Conservation (phyloP, 2,797 vertebrate species). For the Epinephelus malabaricus region DNA sequence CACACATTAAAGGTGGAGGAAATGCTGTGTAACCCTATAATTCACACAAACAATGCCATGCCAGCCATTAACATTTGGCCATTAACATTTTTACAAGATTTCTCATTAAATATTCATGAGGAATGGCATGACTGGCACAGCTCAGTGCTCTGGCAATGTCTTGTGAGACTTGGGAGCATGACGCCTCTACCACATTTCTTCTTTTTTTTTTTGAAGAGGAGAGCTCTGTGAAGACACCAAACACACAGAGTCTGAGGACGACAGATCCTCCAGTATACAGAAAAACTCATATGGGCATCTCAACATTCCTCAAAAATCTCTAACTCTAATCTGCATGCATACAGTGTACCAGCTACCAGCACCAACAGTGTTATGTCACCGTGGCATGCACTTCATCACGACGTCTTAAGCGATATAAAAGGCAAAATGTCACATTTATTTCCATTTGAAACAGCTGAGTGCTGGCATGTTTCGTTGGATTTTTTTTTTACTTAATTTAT, state of each 20-base stretch:
- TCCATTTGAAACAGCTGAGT: conserved; percentile 27
- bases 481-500: conserved; percentile 33
- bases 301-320: conserved; percentile 3
- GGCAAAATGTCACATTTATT: conserved; percentile 36
- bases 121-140: conserved; percentile 31
- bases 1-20: conserved; percentile 26
- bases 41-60: conserved; percentile 26
- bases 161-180: conserved; percentile 7
- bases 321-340: background rate
- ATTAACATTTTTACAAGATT: conserved; percentile 47
- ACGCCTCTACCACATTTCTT: background rate
- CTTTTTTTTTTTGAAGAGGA: background rate
- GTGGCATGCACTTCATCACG: no score
- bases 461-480: conserved; percentile 23
- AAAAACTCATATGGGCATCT: background rate
- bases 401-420: conserved; percentile 21
- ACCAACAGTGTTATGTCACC: conserved; percentile 1
- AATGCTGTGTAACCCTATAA: conserved; percentile 5
- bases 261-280: background rate
- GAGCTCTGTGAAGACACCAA: conserved; percentile 9
- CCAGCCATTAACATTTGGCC: conserved; percentile 43
- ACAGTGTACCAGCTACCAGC: background rate
- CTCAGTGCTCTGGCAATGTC: conserved; percentile 14
- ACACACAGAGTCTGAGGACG: background rate
- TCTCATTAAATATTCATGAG: conserved; percentile 54